Percentiles rank a stretch among this genome's conserved stretches.
These are phyloP conservation scores for Hipparchia semele DNA, from an alignment of 2,888 invertebrate genomes.

Conservation along the genomic window DNA sequence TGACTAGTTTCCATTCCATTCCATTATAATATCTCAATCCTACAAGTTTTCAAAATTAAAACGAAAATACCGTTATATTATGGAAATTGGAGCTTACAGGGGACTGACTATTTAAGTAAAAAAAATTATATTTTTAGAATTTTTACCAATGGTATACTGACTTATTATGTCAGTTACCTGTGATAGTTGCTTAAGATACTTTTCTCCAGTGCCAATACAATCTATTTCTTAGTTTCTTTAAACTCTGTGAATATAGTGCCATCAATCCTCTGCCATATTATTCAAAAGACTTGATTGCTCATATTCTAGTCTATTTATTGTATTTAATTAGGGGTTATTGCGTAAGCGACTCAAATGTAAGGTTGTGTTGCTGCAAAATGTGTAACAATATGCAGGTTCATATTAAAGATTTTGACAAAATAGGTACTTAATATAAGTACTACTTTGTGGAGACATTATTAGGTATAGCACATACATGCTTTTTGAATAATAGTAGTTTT, in stretches of 20 bases:
- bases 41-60: no score
- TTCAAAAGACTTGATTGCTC: constrained; percentile 76
- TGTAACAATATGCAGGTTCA: constrained; percentile 8
- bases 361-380: constrained; percentile 17
- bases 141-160: constrained; percentile 34
- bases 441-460: not conserved
- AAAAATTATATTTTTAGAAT: constrained; percentile 27
- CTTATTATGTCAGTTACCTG: constrained; percentile 3
- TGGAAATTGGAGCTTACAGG: no score
- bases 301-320: constrained; percentile 79
- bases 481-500: no score
- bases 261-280: constrained; percentile 69
- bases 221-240: constrained; percentile 33
- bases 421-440: not conserved
- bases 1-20: no score
- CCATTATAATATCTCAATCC: no score
- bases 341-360: constrained; percentile 30
- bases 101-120: not conserved
- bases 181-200: constrained; percentile 39
- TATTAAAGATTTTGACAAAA: not conserved
- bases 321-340: constrained; percentile 44
- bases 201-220: constrained; percentile 61
- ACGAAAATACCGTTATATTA: no score
- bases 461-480: no score
- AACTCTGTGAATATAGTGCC: constrained; percentile 56